A percentile compares a stretch with the other conserved stretches of the same genome.
phyloP scores from a whole-genome alignment of 92 coral and sea anemone genomes.

The Parazoanthus atlanticus region DNA sequence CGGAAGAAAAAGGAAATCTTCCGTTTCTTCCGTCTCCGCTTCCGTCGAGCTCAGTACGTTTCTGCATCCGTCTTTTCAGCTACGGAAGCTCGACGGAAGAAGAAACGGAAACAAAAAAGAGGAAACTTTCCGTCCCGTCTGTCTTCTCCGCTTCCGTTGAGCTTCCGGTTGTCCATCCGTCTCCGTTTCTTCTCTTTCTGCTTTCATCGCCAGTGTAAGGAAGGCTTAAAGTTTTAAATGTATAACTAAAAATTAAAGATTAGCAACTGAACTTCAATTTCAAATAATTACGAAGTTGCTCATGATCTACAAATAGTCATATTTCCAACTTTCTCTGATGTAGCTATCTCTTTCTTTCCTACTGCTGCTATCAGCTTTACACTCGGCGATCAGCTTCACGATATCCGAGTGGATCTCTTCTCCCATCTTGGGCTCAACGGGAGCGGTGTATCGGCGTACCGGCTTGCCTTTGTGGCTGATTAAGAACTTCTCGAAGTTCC shows the following conservation, averaged over 20 bases:
- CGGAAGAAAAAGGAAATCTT: too few species aligned
- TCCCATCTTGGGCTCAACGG: conserved; percentile 70
- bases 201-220: background rate
- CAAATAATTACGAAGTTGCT: background rate
- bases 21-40: too few species aligned
- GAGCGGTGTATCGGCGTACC: conserved; percentile 77
- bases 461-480: conserved; percentile 92
- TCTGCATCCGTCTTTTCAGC: too few species aligned
- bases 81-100: too few species aligned
- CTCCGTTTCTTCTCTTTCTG: too few species aligned
- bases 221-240: background rate
- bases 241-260: background rate
- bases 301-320: conserved; percentile 34
- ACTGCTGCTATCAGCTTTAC: conserved; percentile 4
- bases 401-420: conserved; percentile 9
- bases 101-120: too few species aligned
- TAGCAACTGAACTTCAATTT: background rate
- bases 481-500: conserved; percentile 96
- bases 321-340: conserved; percentile 33
- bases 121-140: too few species aligned
- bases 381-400: background rate
- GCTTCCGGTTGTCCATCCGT: too few species aligned
- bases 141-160: too few species aligned
- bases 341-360: conserved; percentile 2
- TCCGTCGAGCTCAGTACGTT: too few species aligned